phyloP scores from a whole-genome alignment of 2,113 vertebrate genomes.

The Ophiodon elongatus region DNA sequence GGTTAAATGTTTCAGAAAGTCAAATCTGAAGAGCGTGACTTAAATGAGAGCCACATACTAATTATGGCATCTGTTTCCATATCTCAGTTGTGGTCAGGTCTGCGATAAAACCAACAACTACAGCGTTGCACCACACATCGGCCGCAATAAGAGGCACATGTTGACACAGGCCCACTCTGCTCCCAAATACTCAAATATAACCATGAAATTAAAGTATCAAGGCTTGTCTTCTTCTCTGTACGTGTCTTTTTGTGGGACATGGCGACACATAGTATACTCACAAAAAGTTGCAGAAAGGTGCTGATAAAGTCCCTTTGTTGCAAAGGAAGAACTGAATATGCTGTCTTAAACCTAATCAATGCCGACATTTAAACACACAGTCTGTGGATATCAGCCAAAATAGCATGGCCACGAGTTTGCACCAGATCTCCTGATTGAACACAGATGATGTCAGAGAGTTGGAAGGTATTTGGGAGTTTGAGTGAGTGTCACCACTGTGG shows the following conservation, averaged over 20 bases:
- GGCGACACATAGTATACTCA: background rate
- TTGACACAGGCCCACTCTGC: conserved; percentile 16
- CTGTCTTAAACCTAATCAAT: conserved; percentile 22
- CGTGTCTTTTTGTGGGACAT: background rate
- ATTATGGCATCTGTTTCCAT: conserved; percentile 71
- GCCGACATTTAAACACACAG: conserved; percentile 1
- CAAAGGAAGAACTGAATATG: background rate
- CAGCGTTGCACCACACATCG: conserved; percentile 9
- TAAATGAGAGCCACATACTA: conserved; percentile 42
- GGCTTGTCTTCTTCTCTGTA: background rate
- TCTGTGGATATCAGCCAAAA: background rate
- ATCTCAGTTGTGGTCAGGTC: conserved; percentile 54
- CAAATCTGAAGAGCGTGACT: conserved; percentile 36
- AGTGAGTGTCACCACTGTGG: conserved; percentile 22
- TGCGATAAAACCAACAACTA: conserved; percentile 28
- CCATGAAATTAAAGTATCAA: conserved; percentile 32
- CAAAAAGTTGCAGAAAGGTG: background rate
- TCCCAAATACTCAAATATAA: conserved; percentile 37
- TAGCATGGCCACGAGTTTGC: conserved; percentile 2
- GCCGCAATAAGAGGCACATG: conserved; percentile 21
- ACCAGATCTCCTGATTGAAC: conserved; percentile 22
- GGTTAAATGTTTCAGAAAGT: conserved; percentile 39
- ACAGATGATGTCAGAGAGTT: conserved; percentile 49
- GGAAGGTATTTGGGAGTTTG: conserved; percentile 38
- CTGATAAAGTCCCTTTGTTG: conserved; percentile 24